Evolutionary conservation across 2,113 vertebrate species (phyloP), one percentile per base, ranked within the genome.

Genomic region (Grallaria varia): DNA sequence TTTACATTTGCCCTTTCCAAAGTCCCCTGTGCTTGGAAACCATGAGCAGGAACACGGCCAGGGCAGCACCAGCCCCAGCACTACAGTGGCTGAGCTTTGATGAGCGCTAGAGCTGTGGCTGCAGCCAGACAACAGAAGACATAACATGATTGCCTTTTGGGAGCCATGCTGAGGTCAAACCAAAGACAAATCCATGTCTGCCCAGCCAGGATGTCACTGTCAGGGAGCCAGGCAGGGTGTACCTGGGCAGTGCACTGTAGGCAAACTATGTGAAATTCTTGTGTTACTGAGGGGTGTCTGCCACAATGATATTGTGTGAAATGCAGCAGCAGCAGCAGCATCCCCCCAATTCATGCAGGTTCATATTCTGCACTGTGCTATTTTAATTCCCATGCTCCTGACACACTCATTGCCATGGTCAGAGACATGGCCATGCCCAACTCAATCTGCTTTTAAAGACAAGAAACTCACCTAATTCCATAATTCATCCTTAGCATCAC

Each of bases 401-500:
- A 74, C 44, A 56, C 10, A 11, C 47, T 92, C 86, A 92, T 86
- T 94, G 44, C 58, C 76, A 42, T 35, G 62, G 64, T 64, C 86
- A 66, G 73, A 84, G 64, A 60, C 58, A 69, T 92, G 78, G 55
- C 49, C 31, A 35, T 90, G 79, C 56, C 69, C 44, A 68, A 81
- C 44, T 90, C 79, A 82, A 60, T 87, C 79, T 93, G 79, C 68
- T 90, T 93, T 90, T 87, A 72, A 90, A 89, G 60, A 84, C 2
- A 0, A 89, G 79, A 91, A 92, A 35, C 20, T 84, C 77, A 49
- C 53, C 31, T 90, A 87, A 89, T 95, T 92, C 77, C 45, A 47
- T 89, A 94, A 95, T 92, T 89, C 80, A 84, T 94, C 56, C 83
- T 93, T 87, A 93, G 18, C 73, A 95, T 86, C 77, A 82, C 91